These are phyloP conservation scores for Fopius arisanus DNA, from an alignment of 1,140 invertebrate genomes.

Conservation along the genomic window DNA sequence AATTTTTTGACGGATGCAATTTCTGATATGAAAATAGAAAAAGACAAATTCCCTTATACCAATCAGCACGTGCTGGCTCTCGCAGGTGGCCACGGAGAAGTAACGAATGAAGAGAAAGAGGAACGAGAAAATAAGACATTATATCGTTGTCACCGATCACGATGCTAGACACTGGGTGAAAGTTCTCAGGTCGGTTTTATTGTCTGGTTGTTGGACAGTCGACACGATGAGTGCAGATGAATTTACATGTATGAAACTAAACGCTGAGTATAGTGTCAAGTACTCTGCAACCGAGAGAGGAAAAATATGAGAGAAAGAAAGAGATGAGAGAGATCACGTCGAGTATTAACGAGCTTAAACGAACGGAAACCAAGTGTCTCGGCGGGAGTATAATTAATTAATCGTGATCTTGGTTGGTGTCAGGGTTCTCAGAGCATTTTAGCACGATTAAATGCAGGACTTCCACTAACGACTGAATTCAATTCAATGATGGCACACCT, in stretches of 20 bases:
- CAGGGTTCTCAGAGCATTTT: conserved; percentile 42
- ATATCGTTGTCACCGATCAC: background rate
- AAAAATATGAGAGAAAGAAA: conserved; percentile 25
- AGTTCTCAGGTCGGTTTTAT: conserved; percentile 1
- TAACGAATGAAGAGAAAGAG: background rate
- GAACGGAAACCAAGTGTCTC: conserved; percentile 66
- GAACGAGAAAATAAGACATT: conserved; percentile 1
- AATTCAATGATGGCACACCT: background rate
- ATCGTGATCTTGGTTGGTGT: conserved; percentile 62
- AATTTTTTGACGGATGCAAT: background rate
- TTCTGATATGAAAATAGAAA: background rate
- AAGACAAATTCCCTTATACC: background rate
- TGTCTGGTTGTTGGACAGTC: background rate
- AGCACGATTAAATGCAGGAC: conserved; percentile 26
- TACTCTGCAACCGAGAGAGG: conserved; percentile 6
- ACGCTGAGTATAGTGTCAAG: background rate
- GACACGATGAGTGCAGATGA: conserved; percentile 3
- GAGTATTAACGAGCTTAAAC: conserved; percentile 63
- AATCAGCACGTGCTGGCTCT: background rate
- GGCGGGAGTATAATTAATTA: conserved; percentile 65
- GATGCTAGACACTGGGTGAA: background rate
- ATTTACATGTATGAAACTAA: conserved; percentile 8
- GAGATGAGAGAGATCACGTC: conserved; percentile 40
- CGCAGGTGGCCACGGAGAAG: background rate
- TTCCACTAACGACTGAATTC: background rate